Base-by-base conservation (phyloP, 2,797 vertebrate species). In the Thunnus albacares region DNA sequence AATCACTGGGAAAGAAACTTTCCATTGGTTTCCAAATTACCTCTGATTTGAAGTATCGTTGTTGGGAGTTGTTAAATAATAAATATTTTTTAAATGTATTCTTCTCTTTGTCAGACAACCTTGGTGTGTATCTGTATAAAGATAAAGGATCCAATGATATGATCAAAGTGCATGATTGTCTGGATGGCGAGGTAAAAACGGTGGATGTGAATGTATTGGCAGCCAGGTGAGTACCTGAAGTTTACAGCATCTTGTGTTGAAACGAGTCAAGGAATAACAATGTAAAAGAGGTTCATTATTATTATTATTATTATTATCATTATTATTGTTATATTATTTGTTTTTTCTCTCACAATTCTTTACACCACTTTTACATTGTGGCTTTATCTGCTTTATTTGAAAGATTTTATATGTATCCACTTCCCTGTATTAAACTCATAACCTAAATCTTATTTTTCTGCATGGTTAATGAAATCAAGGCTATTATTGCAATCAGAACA, bases 141-240 rank as follows among this genome's bases (percentile, higher is more conserved):
- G 55, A 0, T 0, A 63, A 61, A 20, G 0, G 80, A 57, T 0
- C 0, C 3, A 6, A 79, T 4, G 78, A 56, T 52, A 63, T 60
- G n/a, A 66, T 89, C 6, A 0, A 0, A 0, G 85, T 91, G 26
- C 82, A 0, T 2, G 2, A 94, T 65, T 90, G 83, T 75, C 69
- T 93, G 28, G 4, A 18, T 73, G 92, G 91, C 33, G 55, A 90
- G 75, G 0, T 0, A 0, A 28, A 41, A 41, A 10, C 0, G 0
- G 38, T 90, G 43, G 67, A 92, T 81, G 13, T 91, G 45, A 81
- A 92, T 49, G 2, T 66, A 20, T 60, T 93, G 86, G 92, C 92
- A 51, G 79, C 89, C n/a, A 66, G 5, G 93, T 94, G 71, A 90
- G 87, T 71, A 67, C 43, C 35, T 71, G 33, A 62, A 43, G 4